phyloP scores from a whole-genome alignment of 1,140 invertebrate genomes.

The Mylabris phalerata region DNA sequence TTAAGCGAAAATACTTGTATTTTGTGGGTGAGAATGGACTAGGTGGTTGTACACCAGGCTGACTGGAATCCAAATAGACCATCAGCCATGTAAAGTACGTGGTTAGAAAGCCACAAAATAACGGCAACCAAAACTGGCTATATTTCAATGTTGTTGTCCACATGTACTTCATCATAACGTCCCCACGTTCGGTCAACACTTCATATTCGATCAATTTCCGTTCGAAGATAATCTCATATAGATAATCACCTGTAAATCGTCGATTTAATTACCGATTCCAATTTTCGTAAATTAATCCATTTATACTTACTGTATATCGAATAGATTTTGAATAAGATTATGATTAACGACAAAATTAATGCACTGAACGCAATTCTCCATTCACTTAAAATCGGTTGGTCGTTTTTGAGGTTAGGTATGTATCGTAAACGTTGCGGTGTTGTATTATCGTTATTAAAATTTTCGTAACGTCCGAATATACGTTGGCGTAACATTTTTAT shows the following conservation, averaged over 20 bases:
- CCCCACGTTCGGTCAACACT: constrained; percentile 27
- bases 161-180: constrained; percentile 28
- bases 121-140: constrained; percentile 36
- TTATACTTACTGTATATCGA: constrained; percentile 26
- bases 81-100: constrained; percentile 43
- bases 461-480: constrained; percentile 6
- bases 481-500: constrained; percentile 18
- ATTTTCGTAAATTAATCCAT: background rate
- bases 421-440: background rate
- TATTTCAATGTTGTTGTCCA: constrained; percentile 30
- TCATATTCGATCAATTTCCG: constrained; percentile 29
- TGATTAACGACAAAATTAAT: constrained; percentile 28
- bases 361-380: constrained; percentile 29
- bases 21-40: constrained; percentile 43
- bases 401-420: background rate
- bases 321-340: constrained; percentile 28
- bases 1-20: constrained; percentile 28
- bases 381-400: constrained; percentile 22
- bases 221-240: constrained; percentile 28
- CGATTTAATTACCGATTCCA: background rate
- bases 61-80: constrained; percentile 46
- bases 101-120: constrained; percentile 33
- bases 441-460: constrained; percentile 1
- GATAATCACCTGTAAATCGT: constrained; percentile 18
- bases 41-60: constrained; percentile 45